Evolutionary conservation across 2,888 invertebrate species (phyloP).

Genomic region (Podotricha telesiphe): DNA sequence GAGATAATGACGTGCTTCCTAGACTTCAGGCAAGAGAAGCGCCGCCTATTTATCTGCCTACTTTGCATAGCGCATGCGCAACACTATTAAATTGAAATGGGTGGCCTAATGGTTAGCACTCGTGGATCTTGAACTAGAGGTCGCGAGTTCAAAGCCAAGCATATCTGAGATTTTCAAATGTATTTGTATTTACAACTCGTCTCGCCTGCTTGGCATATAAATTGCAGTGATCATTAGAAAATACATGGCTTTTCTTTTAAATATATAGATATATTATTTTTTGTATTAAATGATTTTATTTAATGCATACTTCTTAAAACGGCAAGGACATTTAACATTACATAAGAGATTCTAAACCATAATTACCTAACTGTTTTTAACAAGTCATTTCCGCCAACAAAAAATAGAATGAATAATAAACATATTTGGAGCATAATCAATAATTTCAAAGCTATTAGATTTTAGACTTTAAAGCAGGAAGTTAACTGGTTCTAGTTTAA

Average conservation of each 20-base stretch:
- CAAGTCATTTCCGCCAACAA: conserved; percentile 35
- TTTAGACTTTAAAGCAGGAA: conserved; percentile 46
- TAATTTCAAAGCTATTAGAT: conserved; percentile 43
- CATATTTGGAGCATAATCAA: conserved; percentile 40
- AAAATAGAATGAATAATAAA: conserved; percentile 38
- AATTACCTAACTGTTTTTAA: conserved; percentile 31
- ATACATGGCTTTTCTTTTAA: not conserved
- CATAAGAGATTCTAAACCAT: conserved; percentile 19
- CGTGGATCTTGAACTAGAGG: conserved; percentile 16
- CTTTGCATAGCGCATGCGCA: conserved; percentile 23
- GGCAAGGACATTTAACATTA: conserved; percentile 20
- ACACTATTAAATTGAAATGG: conserved; percentile 29
- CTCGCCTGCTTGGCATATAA: not conserved
- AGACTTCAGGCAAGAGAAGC: conserved; percentile 60
- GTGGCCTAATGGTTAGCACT: conserved; percentile 21
- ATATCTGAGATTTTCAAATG: conserved; percentile 17
- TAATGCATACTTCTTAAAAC: conserved; percentile 2
- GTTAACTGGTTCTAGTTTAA: conserved; percentile 45
- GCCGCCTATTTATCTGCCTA: conserved; percentile 27
- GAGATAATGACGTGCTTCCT: conserved; percentile 64
- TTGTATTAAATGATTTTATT: not conserved
- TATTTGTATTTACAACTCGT: conserved; percentile 20
- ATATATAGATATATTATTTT: no score
- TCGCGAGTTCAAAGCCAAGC: conserved; percentile 16
- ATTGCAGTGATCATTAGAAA: not conserved